Evolutionary conservation across 2,797 vertebrate species (phyloP), one percentile per base, ranked within the genome.

Genomic region (Acridotheres tristis): DNA sequence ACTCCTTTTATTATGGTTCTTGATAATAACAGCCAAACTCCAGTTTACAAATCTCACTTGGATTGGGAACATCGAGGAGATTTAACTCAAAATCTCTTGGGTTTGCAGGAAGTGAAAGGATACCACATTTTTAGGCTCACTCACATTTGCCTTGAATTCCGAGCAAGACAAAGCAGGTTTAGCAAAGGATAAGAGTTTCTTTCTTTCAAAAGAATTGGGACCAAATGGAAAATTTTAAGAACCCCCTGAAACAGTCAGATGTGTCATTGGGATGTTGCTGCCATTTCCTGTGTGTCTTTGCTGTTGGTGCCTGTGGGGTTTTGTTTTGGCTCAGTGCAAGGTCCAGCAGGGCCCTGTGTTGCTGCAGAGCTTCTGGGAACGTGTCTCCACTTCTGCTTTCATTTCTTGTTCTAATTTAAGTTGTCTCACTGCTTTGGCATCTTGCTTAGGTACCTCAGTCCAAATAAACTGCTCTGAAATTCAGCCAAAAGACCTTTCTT

Each of bases 31-130:
- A 61, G 29, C 19, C 34, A n/a, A 42, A 62, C 16, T 3, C 2
- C 11, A 62, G 10, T 57, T 76, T 57, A 30, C 0, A 3, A 54
- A 62, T 66, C 57, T 1, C 1, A 2, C 26, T 48, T 74, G 36
- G 13, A 15, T 0, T 36, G 57, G 18, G 45, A n/a, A 20, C 3
- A 1, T 27, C 0, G 0, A 26, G 47, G 45, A 62, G 16, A 11
- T 55, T 83, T 48, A 51, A 51, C n/a, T 88, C 50, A 59, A 43
- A 86, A 50, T 59, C 8, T 1, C 45, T 57, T 45, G 10, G 7
- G 10, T 71, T 77, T 86, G 48, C 36, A 55, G 66, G 23, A 63
- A 14, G 7, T 48, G 32, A 48, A 86, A 36, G 27, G 16, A 29
- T 7, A 32, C 36, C n/a, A 38, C 2, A 12, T 50, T 50, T 81